phyloP scores from a whole-genome alignment of 2,888 invertebrate species.

The Acleris laterana region DNA sequence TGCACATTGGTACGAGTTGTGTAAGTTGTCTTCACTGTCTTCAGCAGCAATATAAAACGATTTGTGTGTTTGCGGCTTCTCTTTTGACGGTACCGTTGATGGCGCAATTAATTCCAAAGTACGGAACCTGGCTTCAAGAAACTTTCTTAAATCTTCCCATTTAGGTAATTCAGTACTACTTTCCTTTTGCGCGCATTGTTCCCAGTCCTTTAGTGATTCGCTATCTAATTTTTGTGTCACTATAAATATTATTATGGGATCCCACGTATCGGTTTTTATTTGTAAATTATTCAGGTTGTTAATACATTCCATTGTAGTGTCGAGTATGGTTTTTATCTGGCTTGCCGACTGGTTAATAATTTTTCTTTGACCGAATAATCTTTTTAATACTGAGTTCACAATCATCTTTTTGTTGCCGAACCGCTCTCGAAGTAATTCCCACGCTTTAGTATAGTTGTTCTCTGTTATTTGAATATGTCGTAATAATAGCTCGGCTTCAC shows the following conservation, averaged over 20 bases:
- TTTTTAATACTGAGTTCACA: conserved; percentile 15
- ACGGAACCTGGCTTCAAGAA: conserved; percentile 8
- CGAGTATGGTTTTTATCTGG: conserved; percentile 10
- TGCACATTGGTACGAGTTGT: neutral
- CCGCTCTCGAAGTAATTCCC: neutral
- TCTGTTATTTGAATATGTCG: conserved; percentile 17
- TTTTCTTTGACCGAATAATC: conserved; percentile 12
- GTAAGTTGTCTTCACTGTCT: neutral
- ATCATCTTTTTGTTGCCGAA: conserved; percentile 24
- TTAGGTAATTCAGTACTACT: conserved; percentile 13
- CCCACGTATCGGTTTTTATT: neutral
- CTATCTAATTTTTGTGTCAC: conserved; percentile 8
- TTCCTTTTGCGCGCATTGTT: neutral
- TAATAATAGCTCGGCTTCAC: conserved; percentile 23
- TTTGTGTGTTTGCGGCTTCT: conserved; percentile 1
- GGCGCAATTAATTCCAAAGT: neutral
- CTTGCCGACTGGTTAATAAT: conserved; percentile 9
- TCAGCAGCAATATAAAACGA: neutral
- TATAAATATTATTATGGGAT: neutral
- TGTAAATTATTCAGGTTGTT: too few relatives aligned
- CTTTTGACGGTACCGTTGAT: neutral
- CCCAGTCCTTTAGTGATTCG: conserved; percentile 10
- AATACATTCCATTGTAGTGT: conserved; percentile 17
- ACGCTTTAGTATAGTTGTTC: conserved; percentile 4
- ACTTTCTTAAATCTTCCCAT: conserved; percentile 13